Conservation (phyloP, 2,113 vertebrate genomes). For the Zosterops borbonicus region DNA sequence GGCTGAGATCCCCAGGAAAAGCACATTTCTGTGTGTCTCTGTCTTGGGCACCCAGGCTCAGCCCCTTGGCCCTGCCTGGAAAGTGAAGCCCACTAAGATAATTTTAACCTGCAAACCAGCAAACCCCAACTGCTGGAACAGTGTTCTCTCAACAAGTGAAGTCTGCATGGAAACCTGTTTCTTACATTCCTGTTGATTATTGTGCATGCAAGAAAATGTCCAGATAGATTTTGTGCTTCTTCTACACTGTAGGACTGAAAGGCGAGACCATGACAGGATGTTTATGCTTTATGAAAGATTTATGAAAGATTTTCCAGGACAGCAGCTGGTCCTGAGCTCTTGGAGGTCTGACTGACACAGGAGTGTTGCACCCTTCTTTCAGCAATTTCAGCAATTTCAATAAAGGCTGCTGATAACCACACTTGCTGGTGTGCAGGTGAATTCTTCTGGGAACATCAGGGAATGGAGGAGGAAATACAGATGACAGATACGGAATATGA, state of each 20-base stretch:
- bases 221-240: not conserved
- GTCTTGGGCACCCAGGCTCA: not conserved
- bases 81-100: not conserved
- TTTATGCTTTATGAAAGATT: not conserved
- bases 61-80: not conserved
- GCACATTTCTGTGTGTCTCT: not conserved
- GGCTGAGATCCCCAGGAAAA: not conserved
- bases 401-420: not conserved
- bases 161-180: not conserved
- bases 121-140: not conserved
- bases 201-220: not conserved
- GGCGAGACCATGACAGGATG: not conserved
- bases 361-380: not conserved
- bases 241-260: fast-evolving
- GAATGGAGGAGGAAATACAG: not conserved
- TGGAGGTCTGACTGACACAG: not conserved
- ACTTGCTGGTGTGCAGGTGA: not conserved
- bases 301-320: not conserved
- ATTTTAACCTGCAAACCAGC: not conserved
- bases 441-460: not conserved
- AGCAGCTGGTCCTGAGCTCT: not conserved
- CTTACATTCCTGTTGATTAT: not conserved
- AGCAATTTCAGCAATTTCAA: not conserved
- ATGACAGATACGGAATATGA: not conserved
- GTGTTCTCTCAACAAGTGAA: not conserved